Evolutionary conservation across 2,888 invertebrate genomes (phyloP).

Genomic region (Vandiemenella viatica): DNA sequence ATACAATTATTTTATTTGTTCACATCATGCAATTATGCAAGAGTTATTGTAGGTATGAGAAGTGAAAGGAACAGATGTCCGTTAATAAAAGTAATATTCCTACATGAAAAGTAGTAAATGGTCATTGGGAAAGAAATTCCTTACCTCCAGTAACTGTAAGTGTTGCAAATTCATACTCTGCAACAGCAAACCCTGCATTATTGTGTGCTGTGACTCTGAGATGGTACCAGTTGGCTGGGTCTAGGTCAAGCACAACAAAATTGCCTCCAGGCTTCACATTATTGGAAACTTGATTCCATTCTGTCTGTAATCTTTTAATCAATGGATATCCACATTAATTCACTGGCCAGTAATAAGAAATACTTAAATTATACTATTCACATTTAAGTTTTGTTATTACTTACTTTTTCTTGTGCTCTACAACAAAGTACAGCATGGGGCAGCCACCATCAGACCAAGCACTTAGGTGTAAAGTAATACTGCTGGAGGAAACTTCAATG

Average conservation of each 20-base stretch:
- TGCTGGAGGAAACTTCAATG: slow-evolving; percentile 84
- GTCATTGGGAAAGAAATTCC: slow-evolving; percentile 21
- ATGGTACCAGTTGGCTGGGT: slow-evolving; percentile 88
- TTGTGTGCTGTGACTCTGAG: slow-evolving; percentile 84
- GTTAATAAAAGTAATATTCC: too few species aligned
- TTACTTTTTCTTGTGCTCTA: slow-evolving; percentile 86
- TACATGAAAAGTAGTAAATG: too few species aligned
- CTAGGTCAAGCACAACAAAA: slow-evolving; percentile 78
- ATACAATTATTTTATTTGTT: too few species aligned
- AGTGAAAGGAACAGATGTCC: too few species aligned
- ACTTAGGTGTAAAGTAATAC: slow-evolving; percentile 77
- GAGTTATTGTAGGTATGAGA: too few species aligned
- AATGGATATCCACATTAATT: neutral
- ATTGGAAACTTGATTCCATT: slow-evolving; percentile 90
- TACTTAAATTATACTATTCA: neutral
- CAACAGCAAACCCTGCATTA: slow-evolving; percentile 89
- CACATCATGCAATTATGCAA: too few species aligned
- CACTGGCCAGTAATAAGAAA: neutral
- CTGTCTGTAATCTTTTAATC: slow-evolving; percentile 51
- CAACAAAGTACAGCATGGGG: slow-evolving; percentile 87
- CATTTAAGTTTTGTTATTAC: slow-evolving; percentile 16
- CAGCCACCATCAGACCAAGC: slow-evolving; percentile 93
- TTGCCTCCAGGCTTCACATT: slow-evolving; percentile 83
- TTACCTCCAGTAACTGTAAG: slow-evolving; percentile 86
- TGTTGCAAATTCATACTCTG: slow-evolving; percentile 90